Conservation (phyloP, 2,113 vertebrate genomes). For the Centropus unirufus region DNA sequence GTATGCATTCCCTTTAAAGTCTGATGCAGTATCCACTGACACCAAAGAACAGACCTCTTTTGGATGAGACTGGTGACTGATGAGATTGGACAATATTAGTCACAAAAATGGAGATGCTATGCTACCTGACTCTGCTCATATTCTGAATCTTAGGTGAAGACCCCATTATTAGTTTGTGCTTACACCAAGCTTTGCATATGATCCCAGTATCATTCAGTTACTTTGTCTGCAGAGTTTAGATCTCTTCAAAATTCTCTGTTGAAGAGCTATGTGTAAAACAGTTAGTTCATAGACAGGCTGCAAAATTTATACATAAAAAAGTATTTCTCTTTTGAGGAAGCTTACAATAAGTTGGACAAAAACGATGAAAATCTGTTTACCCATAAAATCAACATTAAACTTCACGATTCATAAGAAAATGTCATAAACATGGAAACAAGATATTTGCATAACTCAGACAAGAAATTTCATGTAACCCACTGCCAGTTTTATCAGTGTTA, state of each 20-base stretch:
- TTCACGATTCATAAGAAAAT: background rate
- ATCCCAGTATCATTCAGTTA: background rate
- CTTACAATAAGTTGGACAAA: background rate
- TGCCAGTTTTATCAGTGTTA: conserved; percentile 1
- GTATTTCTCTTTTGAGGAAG: background rate
- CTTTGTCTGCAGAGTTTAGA: background rate
- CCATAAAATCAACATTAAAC: background rate
- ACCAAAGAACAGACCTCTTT: background rate
- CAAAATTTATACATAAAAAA: background rate
- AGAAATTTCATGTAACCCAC: background rate
- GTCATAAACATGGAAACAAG: background rate
- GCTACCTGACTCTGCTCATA: background rate
- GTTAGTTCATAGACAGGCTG: background rate
- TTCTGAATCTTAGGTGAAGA: background rate
- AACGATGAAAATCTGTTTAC: background rate
- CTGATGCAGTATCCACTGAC: background rate
- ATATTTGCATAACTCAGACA: background rate
- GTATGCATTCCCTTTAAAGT: background rate
- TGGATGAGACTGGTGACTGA: background rate
- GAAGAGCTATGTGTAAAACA: background rate
- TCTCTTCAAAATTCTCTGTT: background rate
- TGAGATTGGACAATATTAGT: background rate
- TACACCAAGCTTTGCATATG: background rate
- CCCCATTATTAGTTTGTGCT: background rate
- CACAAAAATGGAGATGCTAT: background rate